These are phyloP conservation scores for Xanthorhoe designata DNA, from an alignment of 2,888 invertebrate species.

Conservation along the genomic window DNA sequence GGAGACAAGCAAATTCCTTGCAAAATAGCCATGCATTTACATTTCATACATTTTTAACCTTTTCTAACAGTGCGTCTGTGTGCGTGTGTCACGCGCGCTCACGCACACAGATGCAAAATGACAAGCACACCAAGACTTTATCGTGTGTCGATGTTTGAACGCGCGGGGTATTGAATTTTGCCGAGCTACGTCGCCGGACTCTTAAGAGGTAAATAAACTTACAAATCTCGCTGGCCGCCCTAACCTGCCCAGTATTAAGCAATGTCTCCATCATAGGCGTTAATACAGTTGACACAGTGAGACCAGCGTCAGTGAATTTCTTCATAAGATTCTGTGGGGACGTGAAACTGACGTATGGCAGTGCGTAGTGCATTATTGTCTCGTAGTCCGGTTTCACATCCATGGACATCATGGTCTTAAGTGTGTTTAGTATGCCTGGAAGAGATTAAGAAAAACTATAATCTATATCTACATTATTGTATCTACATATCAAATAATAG, in stretches of 20 bases:
- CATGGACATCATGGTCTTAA: slow-evolving; percentile 83
- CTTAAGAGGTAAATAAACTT: slow-evolving; percentile 49
- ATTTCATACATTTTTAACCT: too few species aligned
- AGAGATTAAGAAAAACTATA: not conserved
- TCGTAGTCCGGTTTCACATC: slow-evolving; percentile 84
- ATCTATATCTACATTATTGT: not conserved
- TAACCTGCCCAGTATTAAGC: slow-evolving; percentile 71
- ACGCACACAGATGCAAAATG: too few species aligned
- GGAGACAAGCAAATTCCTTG: too few species aligned
- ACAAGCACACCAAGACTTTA: too few species aligned
- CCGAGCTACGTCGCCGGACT: too few species aligned
- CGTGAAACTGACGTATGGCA: slow-evolving; percentile 83
- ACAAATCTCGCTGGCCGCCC: slow-evolving; percentile 81
- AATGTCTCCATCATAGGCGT: slow-evolving; percentile 80
- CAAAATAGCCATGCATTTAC: too few species aligned
- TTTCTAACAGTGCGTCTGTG: too few species aligned
- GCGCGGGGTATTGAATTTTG: too few species aligned
- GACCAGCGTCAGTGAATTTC: slow-evolving; percentile 76
- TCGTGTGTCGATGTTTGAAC: too few species aligned
- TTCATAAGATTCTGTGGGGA: slow-evolving; percentile 79
- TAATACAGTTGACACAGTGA: slow-evolving; percentile 65
- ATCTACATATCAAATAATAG: too few species aligned
- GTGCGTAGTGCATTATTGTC: slow-evolving; percentile 82
- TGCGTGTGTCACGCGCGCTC: too few species aligned
- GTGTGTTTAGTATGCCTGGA: slow-evolving; percentile 81